These are phyloP conservation scores for Didymodactylos carnosus DNA, from an alignment of 2,888 invertebrate genomes.

Conservation along the genomic window DNA sequence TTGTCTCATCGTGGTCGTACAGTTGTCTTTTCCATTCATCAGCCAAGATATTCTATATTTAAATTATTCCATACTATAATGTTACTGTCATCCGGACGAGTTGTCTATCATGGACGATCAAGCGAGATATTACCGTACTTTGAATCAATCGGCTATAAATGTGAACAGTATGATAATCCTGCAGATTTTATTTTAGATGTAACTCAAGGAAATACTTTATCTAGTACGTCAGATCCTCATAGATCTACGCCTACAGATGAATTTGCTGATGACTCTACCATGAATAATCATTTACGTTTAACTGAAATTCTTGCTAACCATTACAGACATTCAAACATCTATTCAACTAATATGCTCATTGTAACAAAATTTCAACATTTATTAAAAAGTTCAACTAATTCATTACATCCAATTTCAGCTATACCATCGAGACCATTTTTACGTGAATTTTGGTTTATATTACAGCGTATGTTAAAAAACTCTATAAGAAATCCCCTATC, in stretches of 20 bases:
- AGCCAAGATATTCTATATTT: conserved; percentile 22
- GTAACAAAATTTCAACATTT: not conserved
- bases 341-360: not conserved
- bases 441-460: not conserved
- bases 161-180: conserved; percentile 32
- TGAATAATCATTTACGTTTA: too few relatives aligned
- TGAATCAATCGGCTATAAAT: conserved; percentile 21
- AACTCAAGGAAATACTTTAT: not conserved
- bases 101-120: conserved; percentile 28
- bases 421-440: not conserved
- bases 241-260: not conserved
- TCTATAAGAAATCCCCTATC: not conserved
- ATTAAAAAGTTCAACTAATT: not conserved
- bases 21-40: conserved; percentile 34
- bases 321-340: not conserved
- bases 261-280: not conserved
- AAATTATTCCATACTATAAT: conserved; percentile 24
- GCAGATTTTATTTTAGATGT: conserved; percentile 33
- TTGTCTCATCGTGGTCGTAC: conserved; percentile 18
- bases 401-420: too few relatives aligned
- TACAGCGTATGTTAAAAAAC: not conserved
- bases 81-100: conserved; percentile 25
- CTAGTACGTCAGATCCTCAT: too few relatives aligned
- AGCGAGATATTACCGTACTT: not conserved
- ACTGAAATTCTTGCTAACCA: not conserved